Conservation (phyloP, 2,797 vertebrate species). For the Galago senegalensis region DNA sequence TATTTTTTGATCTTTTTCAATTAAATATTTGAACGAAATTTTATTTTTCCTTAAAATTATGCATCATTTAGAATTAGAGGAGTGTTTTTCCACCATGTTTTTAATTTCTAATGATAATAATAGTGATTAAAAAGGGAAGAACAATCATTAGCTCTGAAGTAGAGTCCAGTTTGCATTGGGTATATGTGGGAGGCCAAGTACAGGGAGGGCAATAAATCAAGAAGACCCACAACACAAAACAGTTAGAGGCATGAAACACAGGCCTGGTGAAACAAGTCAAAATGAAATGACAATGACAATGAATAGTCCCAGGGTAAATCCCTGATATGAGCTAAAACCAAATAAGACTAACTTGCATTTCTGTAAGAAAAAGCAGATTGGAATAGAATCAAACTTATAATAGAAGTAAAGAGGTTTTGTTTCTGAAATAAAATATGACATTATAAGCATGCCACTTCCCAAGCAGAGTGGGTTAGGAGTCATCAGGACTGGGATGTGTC, state of each 20-base stretch:
- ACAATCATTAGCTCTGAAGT: neutral
- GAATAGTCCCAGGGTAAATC: neutral
- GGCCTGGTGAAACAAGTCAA: neutral
- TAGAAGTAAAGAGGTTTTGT: neutral
- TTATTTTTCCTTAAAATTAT: neutral
- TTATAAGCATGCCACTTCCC: neutral
- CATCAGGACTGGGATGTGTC: neutral
- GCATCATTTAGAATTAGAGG: neutral
- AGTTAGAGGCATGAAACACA: neutral
- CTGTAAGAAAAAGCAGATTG: neutral
- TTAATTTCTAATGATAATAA: neutral
- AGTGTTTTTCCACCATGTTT: neutral
- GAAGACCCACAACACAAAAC: neutral
- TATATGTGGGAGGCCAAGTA: neutral
- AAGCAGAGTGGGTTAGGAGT: neutral
- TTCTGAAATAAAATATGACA: neutral
- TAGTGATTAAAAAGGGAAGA: neutral
- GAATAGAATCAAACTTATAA: neutral
- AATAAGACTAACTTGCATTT: neutral
- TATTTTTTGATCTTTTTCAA: neutral
- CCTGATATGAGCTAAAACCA: neutral
- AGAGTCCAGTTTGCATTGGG: neutral
- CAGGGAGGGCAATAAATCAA: neutral
- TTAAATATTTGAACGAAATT: neutral
- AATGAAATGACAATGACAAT: neutral